These are phyloP conservation scores for Tillus elongatus DNA, from an alignment of 2,888 invertebrate genomes.

Conservation along the genomic window DNA sequence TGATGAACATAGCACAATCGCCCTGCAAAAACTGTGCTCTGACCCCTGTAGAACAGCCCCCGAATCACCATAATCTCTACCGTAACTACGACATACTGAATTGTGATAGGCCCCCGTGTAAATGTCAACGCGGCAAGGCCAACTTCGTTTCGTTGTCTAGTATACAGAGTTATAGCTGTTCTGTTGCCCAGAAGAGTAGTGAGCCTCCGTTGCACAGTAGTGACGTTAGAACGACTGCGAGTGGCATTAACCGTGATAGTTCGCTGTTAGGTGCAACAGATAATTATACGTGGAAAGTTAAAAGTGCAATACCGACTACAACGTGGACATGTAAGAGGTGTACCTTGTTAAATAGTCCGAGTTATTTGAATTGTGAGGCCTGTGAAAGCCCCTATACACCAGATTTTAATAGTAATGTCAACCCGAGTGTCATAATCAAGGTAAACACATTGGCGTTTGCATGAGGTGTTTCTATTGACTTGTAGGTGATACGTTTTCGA, in stretches of 20 bases:
- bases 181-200: constrained; percentile 33
- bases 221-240: constrained; percentile 38
- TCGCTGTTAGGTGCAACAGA: no score
- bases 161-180: constrained; percentile 39
- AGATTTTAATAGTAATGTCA: constrained; percentile 39
- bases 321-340: constrained; percentile 68
- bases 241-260: constrained; percentile 35
- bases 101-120: constrained; percentile 32
- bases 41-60: constrained; percentile 36
- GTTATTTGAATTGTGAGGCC: constrained; percentile 60
- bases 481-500: no score
- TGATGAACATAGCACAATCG: constrained; percentile 37
- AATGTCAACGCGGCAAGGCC: constrained; percentile 32
- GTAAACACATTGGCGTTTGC: no score
- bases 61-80: constrained; percentile 23
- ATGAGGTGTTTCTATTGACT: no score
- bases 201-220: constrained; percentile 30
- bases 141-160: constrained; percentile 35
- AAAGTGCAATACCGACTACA: constrained; percentile 24
- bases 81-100: constrained; percentile 34
- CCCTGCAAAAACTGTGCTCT: constrained; percentile 39
- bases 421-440: constrained; percentile 43
- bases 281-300: constrained; percentile 35
- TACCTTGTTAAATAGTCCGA: constrained; percentile 62
- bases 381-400: constrained; percentile 56